Evolutionary conservation across 2,797 vertebrate genomes (phyloP).

Genomic region (Aldrovandia affinis): DNA sequence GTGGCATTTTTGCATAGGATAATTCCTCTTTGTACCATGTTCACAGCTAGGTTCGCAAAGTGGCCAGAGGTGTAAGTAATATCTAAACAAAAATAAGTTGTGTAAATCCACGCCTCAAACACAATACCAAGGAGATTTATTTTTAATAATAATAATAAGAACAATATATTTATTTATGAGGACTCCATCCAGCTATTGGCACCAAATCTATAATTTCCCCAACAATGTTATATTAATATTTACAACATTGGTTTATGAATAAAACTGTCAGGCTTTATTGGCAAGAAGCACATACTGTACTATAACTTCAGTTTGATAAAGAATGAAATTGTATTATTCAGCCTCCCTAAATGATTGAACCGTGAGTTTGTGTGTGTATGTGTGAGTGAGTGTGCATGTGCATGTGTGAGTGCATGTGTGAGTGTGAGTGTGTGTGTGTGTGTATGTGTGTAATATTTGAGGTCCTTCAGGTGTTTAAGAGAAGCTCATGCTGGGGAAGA

Average conservation of each 20-base stretch:
- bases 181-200: not conserved
- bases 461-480: not conserved
- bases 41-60: too few relatives aligned
- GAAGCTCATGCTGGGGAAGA: constrained; percentile 29
- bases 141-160: too few relatives aligned
- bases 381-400: not conserved
- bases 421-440: not conserved
- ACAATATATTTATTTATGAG: not conserved
- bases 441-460: not conserved
- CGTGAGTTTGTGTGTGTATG: not conserved
- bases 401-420: not conserved
- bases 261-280: not conserved
- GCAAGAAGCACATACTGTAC: not conserved
- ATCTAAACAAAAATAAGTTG: too few relatives aligned
- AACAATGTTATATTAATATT: constrained; percentile 25
- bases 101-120: too few relatives aligned
- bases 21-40: too few relatives aligned
- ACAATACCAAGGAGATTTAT: not conserved
- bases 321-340: not conserved
- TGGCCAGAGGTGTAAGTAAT: too few relatives aligned
- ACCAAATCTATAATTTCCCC: not conserved
- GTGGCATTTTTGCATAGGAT: too few relatives aligned
- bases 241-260: constrained; percentile 7
- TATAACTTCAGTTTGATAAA: not conserved
- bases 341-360: not conserved